phyloP scores from a whole-genome alignment of 2,888 invertebrate species.

The Apomyelois bistriatella region DNA sequence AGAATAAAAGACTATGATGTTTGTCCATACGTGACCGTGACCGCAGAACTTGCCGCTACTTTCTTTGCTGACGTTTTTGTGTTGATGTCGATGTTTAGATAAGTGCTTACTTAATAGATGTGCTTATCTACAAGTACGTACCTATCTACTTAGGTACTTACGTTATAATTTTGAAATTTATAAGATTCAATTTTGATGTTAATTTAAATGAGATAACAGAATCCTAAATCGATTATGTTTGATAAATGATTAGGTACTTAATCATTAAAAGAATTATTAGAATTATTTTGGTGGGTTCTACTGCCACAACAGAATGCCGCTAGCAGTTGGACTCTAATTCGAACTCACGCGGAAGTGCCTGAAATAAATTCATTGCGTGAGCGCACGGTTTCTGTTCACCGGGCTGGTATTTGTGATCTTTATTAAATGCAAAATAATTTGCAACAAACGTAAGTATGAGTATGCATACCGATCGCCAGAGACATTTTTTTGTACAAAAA shows the following conservation, averaged over 20 bases:
- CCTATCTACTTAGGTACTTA: no score
- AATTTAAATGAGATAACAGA: no score
- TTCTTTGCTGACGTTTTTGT: slow-evolving; percentile 54
- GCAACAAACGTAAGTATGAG: no score
- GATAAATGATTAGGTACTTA: no score
- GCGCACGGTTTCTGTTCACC: slow-evolving; percentile 36
- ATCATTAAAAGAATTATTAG: not conserved
- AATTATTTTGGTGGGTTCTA: slow-evolving; percentile 30
- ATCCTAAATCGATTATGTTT: no score
- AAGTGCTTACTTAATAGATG: not conserved
- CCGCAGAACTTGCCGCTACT: slow-evolving; percentile 63
- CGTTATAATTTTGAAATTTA: not conserved
- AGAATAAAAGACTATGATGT: slow-evolving; percentile 68
- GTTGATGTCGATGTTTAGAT: slow-evolving; percentile 12
- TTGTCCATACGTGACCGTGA: slow-evolving; percentile 71
- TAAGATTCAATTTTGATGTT: no score
- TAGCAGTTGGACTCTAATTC: slow-evolving; percentile 53
- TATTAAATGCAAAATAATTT: not conserved
- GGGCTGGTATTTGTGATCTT: not conserved
- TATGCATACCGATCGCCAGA: no score
- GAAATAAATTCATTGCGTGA: slow-evolving; percentile 69
- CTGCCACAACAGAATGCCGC: slow-evolving; percentile 51
- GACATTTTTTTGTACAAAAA: no score
- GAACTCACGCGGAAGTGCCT: slow-evolving; percentile 69
- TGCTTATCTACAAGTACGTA: no score